Percentiles rank a stretch among this genome's conserved stretches.
Evolutionary conservation across 2,113 vertebrate genomes (phyloP).

Genomic region (Hippocampus mohnikei): DNA sequence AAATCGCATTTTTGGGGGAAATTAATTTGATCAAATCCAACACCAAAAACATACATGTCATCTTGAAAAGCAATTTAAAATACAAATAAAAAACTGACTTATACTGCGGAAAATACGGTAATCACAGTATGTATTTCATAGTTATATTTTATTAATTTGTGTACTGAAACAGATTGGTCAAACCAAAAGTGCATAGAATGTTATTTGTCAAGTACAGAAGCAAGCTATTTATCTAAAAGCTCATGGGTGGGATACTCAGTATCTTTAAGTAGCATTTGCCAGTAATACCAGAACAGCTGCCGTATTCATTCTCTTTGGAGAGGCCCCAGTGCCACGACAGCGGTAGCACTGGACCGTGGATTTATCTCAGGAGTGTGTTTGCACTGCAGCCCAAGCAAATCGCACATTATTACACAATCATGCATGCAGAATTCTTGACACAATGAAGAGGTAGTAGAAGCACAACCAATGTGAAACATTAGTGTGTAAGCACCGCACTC

Average conservation of each 20-base stretch:
- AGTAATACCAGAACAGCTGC: slow-evolving; percentile 50
- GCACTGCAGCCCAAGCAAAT: slow-evolving; percentile 30
- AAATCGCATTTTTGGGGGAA: too few relatives aligned
- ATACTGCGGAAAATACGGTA: too few relatives aligned
- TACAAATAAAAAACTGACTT: too few relatives aligned
- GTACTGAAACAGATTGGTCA: not conserved
- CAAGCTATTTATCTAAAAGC: slow-evolving; percentile 32
- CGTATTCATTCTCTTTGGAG: slow-evolving; percentile 37
- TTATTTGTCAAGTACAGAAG: slow-evolving; percentile 20
- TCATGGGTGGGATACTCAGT: slow-evolving; percentile 37
- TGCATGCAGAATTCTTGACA: slow-evolving; percentile 25
- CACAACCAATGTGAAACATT: slow-evolving; percentile 5
- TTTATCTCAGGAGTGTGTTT: slow-evolving; percentile 43
- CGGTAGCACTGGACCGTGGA: slow-evolving; percentile 40
- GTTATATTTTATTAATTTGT: not conserved
- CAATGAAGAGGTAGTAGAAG: not conserved
- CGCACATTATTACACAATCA: slow-evolving; percentile 20
- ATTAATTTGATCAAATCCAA: too few relatives aligned
- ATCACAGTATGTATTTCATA: not conserved
- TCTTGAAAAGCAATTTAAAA: too few relatives aligned
- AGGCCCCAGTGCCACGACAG: slow-evolving; percentile 39
- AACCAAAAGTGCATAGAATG: slow-evolving; percentile 31
- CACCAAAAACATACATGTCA: too few relatives aligned
- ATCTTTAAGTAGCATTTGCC: slow-evolving; percentile 43
- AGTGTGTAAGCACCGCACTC: not conserved